Percentiles rank a stretch among this genome's conserved stretches.
phyloP scores from a whole-genome alignment of 2,888 invertebrate species.

The Choristoneura rosaceana region DNA sequence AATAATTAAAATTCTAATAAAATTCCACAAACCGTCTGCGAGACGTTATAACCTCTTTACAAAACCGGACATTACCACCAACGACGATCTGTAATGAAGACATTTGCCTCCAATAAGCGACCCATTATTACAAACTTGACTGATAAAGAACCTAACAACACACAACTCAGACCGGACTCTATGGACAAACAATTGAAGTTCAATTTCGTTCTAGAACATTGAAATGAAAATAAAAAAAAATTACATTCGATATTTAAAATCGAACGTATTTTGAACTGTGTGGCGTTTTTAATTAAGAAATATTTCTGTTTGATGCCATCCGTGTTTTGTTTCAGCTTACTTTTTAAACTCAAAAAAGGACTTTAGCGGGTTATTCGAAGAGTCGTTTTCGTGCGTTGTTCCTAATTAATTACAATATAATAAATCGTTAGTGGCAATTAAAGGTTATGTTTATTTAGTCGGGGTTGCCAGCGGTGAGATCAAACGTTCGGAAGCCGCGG shows the following conservation, averaged over 20 bases:
- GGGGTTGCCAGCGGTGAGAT: constrained; percentile 42
- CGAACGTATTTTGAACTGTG: constrained; percentile 39
- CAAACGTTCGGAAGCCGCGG: constrained; percentile 42
- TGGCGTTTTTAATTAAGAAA: constrained; percentile 37
- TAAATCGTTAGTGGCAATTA: constrained; percentile 52
- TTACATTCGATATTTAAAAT: constrained; percentile 29
- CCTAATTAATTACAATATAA: constrained; percentile 45
- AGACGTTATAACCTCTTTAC: constrained; percentile 39
- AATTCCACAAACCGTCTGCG: constrained; percentile 36
- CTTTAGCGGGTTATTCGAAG: constrained; percentile 18
- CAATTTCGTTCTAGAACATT: constrained; percentile 39
- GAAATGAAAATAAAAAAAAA: constrained; percentile 35
- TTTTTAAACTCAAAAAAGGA: constrained; percentile 1
- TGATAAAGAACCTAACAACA: constrained; percentile 56
- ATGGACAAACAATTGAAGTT: not conserved
- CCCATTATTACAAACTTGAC: constrained; percentile 60
- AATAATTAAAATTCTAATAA: constrained; percentile 41
- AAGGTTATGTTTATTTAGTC: constrained; percentile 52
- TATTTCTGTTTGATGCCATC: constrained; percentile 28
- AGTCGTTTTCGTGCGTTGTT: constrained; percentile 2
- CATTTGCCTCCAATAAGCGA: constrained; percentile 69
- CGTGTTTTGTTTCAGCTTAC: constrained; percentile 22
- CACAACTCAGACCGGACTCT: constrained; percentile 45
- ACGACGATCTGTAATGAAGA: constrained; percentile 73
- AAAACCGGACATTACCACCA: constrained; percentile 61